phyloP scores from a whole-genome alignment of 2,113 vertebrate genomes.

The Tragelaphus buxtoni region DNA sequence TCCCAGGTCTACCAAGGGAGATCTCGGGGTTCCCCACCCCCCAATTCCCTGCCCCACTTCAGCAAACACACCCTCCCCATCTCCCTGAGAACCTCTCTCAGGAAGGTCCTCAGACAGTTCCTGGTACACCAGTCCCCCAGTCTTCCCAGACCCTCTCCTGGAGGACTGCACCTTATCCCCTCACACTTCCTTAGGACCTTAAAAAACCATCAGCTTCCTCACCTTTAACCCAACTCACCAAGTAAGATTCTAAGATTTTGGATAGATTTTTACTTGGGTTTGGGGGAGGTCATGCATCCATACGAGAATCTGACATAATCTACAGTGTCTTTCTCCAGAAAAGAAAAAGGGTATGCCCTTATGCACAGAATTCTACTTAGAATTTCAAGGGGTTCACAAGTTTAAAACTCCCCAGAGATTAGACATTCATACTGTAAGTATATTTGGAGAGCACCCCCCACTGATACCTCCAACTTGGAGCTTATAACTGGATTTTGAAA shows the following conservation, averaged over 20 bases:
- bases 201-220: background rate
- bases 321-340: background rate
- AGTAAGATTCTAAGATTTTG: background rate
- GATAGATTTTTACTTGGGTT: background rate
- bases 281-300: background rate
- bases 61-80: background rate
- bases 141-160: background rate
- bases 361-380: background rate
- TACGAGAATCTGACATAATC: background rate
- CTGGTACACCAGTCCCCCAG: background rate
- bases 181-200: background rate
- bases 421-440: background rate
- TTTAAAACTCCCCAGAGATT: background rate
- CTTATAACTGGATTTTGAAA: background rate
- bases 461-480: background rate
- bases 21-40: background rate
- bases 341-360: background rate
- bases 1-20: background rate
- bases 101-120: background rate
- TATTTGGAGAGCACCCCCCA: background rate
- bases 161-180: background rate
- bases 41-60: background rate
- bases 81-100: background rate
- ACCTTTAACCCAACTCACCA: background rate
- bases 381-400: background rate